Evolutionary conservation across 2,888 invertebrate species (phyloP), one percentile per base, ranked within the genome.

Genomic region (Kuschelorhynchus macadamiae): DNA sequence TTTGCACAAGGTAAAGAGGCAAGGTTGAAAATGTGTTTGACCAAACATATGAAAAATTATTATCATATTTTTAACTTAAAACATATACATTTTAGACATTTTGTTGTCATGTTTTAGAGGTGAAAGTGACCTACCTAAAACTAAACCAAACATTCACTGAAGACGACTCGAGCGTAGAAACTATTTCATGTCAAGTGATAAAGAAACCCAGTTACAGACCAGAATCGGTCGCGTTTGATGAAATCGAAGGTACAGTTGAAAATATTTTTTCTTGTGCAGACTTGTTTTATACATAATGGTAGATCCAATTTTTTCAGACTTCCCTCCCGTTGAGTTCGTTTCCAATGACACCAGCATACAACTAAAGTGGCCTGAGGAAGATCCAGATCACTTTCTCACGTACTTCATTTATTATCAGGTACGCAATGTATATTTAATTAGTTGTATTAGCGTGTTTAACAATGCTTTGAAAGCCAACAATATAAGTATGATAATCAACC

Each of bases 341-440:
- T 63, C 67, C 39, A 77, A 75, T 50, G 72, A 73, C 0, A 77
- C 75, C 32, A 74, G 77, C 4, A 77, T 81, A 18, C 73, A 64
- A 53, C 39, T 81, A 41, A 74, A 67, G 8, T 81, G 80, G 80
- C 63, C 53, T 1, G 72, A 76, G 50, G 77, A 78, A 65, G 77
- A 78, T 56, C 71, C 72, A 3, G 61, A 71, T 12, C 75, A 77
- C 62, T 68, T 74, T 60, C 72, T 79, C 17, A 77, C 67, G 57
- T 79, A 79, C 65, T 79, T 79, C 55, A 70, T 79, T 42, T 72
- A 52, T 14, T 80, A 79, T 71, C 68, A 77, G 71, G 79, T 79
- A 74, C 68, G 47, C 32, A 25, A 17, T n/a, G n/a, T n/a, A n/a
- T n/a, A n/a, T n/a, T n/a, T n/a, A n/a, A n/a, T n/a, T n/a, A n/a